These are phyloP conservation scores for Cynocephalus volans DNA, from an alignment of 2,113 vertebrate genomes.

Conservation along the genomic window DNA sequence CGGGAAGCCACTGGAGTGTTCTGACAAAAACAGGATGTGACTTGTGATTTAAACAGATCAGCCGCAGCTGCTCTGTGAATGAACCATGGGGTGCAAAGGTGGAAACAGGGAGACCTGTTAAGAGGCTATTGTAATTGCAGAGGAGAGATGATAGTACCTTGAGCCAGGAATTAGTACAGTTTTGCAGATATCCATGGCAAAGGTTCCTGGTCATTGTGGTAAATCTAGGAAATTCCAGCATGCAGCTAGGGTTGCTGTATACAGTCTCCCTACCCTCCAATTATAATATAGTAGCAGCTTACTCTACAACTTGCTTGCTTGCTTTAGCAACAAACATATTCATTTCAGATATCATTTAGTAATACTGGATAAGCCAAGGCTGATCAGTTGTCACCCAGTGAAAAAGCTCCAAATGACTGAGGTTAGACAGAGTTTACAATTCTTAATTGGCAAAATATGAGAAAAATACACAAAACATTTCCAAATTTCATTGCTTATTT, in stretches of 20 bases:
- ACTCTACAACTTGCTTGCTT: not conserved
- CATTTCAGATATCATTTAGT: not conserved
- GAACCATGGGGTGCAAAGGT: not conserved
- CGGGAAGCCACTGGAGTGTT: not conserved
- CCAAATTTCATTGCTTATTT: not conserved
- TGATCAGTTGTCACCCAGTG: not conserved
- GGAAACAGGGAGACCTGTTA: not conserved
- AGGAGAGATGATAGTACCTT: not conserved
- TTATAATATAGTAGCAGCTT: not conserved
- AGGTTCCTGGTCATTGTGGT: not conserved
- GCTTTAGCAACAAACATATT: not conserved
- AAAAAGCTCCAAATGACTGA: not conserved
- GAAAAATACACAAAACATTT: not conserved
- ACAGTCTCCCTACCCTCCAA: not conserved
- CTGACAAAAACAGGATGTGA: not conserved
- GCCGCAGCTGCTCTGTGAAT: not conserved
- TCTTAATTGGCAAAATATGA: not conserved
- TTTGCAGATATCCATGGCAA: not conserved
- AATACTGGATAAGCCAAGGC: not conserved
- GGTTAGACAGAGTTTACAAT: not conserved
- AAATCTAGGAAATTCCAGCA: not conserved
- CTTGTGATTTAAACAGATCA: not conserved
- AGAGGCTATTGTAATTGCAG: not conserved
- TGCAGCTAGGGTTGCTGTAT: not conserved
- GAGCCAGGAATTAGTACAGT: not conserved